Percentiles rank a stretch among this genome's conserved stretches.
These are phyloP conservation scores for Lepidocyrtinus sp. DNA, from an alignment of 2,888 invertebrate genomes.

Conservation along the genomic window DNA sequence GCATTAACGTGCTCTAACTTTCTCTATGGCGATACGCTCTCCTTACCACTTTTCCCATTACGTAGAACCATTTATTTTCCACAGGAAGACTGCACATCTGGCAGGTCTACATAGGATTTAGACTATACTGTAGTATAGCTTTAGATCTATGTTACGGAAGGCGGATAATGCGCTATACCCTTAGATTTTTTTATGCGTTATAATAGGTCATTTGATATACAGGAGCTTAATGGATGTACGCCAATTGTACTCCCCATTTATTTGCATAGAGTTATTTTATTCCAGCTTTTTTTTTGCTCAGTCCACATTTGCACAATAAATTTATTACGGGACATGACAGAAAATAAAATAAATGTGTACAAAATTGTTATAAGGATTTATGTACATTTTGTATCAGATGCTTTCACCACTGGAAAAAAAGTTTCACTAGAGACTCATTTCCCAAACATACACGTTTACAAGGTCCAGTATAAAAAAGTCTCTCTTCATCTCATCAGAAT, in stretches of 20 bases:
- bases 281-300: neutral
- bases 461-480: no score
- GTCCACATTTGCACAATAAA: neutral
- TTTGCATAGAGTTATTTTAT: neutral
- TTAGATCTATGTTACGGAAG: no score
- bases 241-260: neutral
- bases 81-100: constrained; percentile 47
- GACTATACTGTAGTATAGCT: no score
- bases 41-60: constrained; percentile 10
- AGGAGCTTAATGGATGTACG: neutral
- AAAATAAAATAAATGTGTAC: neutral
- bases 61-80: neutral
- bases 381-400: no score
- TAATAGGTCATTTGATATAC: neutral
- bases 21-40: constrained; percentile 2
- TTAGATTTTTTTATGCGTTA: neutral
- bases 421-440: no score
- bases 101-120: no score
- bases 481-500: no score
- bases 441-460: no score
- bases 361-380: neutral
- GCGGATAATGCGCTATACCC: neutral
- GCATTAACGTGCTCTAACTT: constrained; percentile 14
- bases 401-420: neutral
- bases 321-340: neutral